Evolutionary conservation across 2,113 vertebrate genomes (phyloP).

Genomic region (Pandion haliaetus): DNA sequence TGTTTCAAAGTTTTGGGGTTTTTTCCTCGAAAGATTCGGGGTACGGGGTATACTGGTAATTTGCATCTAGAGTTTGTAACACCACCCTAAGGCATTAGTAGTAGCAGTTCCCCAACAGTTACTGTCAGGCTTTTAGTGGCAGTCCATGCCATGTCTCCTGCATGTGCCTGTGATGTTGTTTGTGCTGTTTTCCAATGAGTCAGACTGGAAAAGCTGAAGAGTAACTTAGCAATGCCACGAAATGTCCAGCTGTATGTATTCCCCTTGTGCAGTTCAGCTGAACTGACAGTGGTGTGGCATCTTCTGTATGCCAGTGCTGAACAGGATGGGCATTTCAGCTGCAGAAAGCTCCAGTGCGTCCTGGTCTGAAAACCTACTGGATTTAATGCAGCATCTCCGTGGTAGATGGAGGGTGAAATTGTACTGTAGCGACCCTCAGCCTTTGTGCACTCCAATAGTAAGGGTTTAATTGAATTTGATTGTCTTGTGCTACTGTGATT

Average conservation of each 20-base stretch:
- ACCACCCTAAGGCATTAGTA: neutral
- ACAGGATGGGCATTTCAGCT: neutral
- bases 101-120: neutral
- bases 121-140: neutral
- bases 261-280: neutral
- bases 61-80: neutral
- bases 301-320: neutral
- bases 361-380: neutral
- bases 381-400: accelerated
- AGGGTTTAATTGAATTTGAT: neutral
- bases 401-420: neutral
- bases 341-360: neutral
- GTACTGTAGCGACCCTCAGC: neutral
- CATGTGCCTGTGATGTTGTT: neutral
- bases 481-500: neutral
- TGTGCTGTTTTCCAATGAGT: neutral
- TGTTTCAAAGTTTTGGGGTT: neutral
- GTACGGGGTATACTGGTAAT: neutral
- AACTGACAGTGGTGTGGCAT: neutral
- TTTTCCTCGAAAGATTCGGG: neutral
- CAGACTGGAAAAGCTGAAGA: neutral
- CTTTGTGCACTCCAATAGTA: neutral
- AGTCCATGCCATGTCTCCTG: neutral
- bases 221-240: neutral
- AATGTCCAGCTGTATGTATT: accelerated